Percentiles rank a stretch among this genome's conserved stretches.
phyloP scores from a whole-genome alignment of 2,888 invertebrate genomes.

The Polydrusus tereticollis region DNA sequence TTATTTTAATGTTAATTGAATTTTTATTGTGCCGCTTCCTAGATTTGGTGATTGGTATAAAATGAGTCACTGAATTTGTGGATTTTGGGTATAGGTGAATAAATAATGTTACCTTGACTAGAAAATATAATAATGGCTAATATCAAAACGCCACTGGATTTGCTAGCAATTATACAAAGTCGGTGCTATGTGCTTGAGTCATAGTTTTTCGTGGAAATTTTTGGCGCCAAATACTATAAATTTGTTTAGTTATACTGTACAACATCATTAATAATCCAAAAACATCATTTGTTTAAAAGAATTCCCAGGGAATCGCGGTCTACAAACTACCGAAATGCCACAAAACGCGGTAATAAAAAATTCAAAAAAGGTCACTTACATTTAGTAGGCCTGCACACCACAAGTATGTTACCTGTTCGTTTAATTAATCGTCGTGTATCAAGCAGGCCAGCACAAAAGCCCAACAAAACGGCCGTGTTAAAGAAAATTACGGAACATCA shows the following conservation, averaged over 20 bases:
- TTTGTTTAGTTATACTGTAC: neutral
- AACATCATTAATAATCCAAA: neutral
- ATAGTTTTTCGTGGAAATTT: too few species aligned
- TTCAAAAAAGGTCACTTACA: constrained; percentile 36
- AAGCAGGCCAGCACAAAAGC: constrained; percentile 43
- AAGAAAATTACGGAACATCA: constrained; percentile 47
- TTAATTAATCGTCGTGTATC: constrained; percentile 50
- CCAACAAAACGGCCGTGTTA: constrained; percentile 47
- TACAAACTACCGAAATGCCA: neutral
- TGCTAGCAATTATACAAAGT: too few species aligned
- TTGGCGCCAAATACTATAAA: too few species aligned
- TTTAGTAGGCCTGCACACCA: constrained; percentile 25
- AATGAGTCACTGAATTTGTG: too few species aligned
- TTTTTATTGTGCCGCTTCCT: too few species aligned
- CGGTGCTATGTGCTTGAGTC: too few species aligned
- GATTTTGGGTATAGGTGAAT: too few species aligned
- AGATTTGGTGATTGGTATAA: too few species aligned
- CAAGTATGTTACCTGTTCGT: constrained; percentile 35
- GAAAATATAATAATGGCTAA: too few species aligned
- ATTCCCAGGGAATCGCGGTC: constrained; percentile 20
- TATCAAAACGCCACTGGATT: too few species aligned
- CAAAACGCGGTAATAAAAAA: constrained; percentile 26
- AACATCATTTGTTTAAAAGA: neutral
- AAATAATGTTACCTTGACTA: too few species aligned
- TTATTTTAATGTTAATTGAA: too few species aligned